A percentile compares a stretch with the other conserved stretches of the same genome.
Conservation (phyloP, 2,797 vertebrate genomes). For the Nannoperca obscura region DNA sequence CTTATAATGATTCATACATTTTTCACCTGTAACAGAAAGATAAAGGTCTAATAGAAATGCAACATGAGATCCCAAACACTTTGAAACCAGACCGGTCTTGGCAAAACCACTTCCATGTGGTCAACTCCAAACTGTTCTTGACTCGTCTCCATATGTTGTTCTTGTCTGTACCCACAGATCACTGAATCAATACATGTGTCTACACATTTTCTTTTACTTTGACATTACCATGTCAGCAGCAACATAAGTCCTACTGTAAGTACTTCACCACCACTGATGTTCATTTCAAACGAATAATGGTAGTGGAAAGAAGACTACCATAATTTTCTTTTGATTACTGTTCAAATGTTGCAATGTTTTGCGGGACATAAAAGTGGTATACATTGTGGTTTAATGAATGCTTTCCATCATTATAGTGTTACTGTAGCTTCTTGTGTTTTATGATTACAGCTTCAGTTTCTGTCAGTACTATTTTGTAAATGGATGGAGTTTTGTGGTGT, state of each 20-base stretch:
- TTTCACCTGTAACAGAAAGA: neutral
- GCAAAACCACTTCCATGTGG: constrained; percentile 31
- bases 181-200: neutral
- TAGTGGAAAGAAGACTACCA: neutral
- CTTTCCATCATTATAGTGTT: neutral
- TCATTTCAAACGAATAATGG: neutral
- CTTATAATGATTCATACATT: neutral
- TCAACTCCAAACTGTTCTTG: neutral
- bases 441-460: neutral
- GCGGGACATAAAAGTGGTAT: neutral
- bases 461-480: constrained; percentile 1
- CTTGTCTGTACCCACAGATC: neutral
- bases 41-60: neutral
- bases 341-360: neutral
- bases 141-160: constrained; percentile 16
- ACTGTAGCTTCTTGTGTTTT: neutral
- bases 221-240: neutral
- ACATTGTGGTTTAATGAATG: neutral
- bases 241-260: neutral
- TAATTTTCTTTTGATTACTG: neutral
- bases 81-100: neutral
- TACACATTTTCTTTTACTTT: neutral
- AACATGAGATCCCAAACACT: constrained; percentile 2
- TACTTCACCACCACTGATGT: neutral
- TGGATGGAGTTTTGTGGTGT: too few relatives aligned